These are phyloP conservation scores for Apostichopus japonicus DNA, from an alignment of 35 echinoderm and acorn worm genomes.

Conservation along the genomic window DNA sequence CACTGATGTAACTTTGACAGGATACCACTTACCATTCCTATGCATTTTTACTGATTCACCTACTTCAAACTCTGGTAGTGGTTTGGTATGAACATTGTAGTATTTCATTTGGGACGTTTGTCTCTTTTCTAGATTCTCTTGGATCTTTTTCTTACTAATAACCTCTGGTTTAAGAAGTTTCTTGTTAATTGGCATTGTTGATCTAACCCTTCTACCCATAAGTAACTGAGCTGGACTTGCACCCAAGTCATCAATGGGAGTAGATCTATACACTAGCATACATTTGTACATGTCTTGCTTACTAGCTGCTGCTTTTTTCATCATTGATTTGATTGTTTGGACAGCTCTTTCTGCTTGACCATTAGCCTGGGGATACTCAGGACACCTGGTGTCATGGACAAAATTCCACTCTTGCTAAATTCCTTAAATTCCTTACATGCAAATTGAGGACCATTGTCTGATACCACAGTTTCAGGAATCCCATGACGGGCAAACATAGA, in stretches of 20 bases:
- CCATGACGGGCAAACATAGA: slow-evolving; percentile 54
- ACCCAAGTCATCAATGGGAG: not conserved
- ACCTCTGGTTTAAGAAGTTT: not conserved
- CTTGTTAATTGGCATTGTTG: slow-evolving; percentile 41
- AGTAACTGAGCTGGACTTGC: slow-evolving; percentile 55
- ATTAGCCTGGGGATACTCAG: slow-evolving; percentile 74
- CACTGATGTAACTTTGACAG: no score
- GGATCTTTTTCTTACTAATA: not conserved
- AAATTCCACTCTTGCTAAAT: slow-evolving; percentile 63
- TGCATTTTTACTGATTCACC: not conserved
- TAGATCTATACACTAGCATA: not conserved
- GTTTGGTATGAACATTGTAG: no score
- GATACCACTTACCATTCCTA: no score
- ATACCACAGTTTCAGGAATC: slow-evolving; percentile 23
- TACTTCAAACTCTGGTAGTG: slow-evolving; percentile 15
- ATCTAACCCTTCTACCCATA: slow-evolving; percentile 41
- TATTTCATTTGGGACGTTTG: no score
- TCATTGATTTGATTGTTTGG: slow-evolving; percentile 50
- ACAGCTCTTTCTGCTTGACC: slow-evolving; percentile 60
- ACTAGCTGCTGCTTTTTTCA: slow-evolving; percentile 60
- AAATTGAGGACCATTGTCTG: slow-evolving; percentile 80
- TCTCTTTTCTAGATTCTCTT: no score
- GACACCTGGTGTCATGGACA: slow-evolving; percentile 63
- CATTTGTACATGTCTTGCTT: slow-evolving; percentile 32
- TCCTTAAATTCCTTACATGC: slow-evolving; percentile 40